phyloP scores from a whole-genome alignment of 1,140 invertebrate species.

The Solenopsis invicta region DNA sequence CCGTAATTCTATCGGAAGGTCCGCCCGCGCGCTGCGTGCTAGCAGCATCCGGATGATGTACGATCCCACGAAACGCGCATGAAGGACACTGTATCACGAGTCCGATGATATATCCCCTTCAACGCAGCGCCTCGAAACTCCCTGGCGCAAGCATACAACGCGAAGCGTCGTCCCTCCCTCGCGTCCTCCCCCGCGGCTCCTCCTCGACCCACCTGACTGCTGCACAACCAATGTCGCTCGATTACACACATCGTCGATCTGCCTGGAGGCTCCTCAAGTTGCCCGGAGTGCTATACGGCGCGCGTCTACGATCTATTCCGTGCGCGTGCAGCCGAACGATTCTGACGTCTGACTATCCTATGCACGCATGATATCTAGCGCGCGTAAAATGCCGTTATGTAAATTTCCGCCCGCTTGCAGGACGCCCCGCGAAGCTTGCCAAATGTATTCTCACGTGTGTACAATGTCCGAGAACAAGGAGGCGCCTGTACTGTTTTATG shows the following conservation, averaged over 20 bases:
- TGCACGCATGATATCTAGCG: slow-evolving; percentile 51
- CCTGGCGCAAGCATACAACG: slow-evolving; percentile 20
- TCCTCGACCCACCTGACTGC: slow-evolving; percentile 31
- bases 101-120: slow-evolving; percentile 64
- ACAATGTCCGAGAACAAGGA: slow-evolving; percentile 27
- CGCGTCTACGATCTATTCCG: slow-evolving; percentile 10
- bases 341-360: slow-evolving; percentile 54
- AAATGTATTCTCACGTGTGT: slow-evolving; percentile 35
- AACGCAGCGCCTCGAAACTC: slow-evolving; percentile 47
- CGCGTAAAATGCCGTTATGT: slow-evolving; percentile 55
- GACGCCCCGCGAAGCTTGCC: slow-evolving; percentile 1
- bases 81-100: slow-evolving; percentile 53
- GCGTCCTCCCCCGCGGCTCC: background rate
- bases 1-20: slow-evolving; percentile 48
- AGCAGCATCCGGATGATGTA: slow-evolving; percentile 36
- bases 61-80: slow-evolving; percentile 50
- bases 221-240: slow-evolving; percentile 52
- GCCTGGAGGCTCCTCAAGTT: slow-evolving; percentile 61
- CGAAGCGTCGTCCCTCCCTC: too few relatives aligned
- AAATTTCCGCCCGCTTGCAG: slow-evolving; percentile 29
- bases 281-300: slow-evolving; percentile 4
- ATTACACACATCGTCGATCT: slow-evolving; percentile 63
- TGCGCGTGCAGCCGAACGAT: slow-evolving; percentile 28
- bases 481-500: background rate
- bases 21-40: background rate